Percentiles rank a stretch among this genome's conserved stretches.
Evolutionary conservation across 1,140 invertebrate species (phyloP).

Genomic region (Drosophila nikananu): DNA sequence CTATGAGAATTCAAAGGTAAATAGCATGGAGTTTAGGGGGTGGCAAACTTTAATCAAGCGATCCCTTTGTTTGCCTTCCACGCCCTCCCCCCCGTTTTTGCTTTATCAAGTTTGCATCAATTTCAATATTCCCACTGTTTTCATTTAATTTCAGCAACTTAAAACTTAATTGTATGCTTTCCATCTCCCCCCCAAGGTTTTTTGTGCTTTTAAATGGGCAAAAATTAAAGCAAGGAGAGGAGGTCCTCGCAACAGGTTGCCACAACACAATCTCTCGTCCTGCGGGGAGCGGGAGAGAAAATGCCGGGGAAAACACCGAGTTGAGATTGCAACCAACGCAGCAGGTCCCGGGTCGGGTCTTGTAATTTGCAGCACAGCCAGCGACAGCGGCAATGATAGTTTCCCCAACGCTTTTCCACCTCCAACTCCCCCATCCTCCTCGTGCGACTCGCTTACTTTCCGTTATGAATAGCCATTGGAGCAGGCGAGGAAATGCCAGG

Average conservation of each 20-base stretch:
- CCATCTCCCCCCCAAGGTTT: not conserved
- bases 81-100: slow-evolving; percentile 34
- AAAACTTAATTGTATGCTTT: slow-evolving; percentile 82
- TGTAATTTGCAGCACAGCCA: slow-evolving; percentile 74
- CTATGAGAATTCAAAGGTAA: slow-evolving; percentile 80
- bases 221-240: slow-evolving; percentile 72
- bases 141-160: slow-evolving; percentile 82
- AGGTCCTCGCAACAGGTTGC: slow-evolving; percentile 73
- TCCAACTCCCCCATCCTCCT: not conserved
- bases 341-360: slow-evolving; percentile 65
- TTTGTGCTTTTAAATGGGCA: slow-evolving; percentile 75
- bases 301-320: slow-evolving; percentile 5
- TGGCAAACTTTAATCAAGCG: slow-evolving; percentile 75
- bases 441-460: slow-evolving; percentile 1
- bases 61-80: slow-evolving; percentile 66
- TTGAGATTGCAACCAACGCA: slow-evolving; percentile 67
- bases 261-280: slow-evolving; percentile 59
- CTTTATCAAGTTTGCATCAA: slow-evolving; percentile 83
- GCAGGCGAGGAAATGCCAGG: slow-evolving; percentile 33
- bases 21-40: slow-evolving; percentile 40
- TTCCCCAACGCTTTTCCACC: not conserved
- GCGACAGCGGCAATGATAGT: slow-evolving; percentile 80
- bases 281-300: slow-evolving; percentile 6
- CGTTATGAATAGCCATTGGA: slow-evolving; percentile 76
- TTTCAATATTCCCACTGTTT: slow-evolving; percentile 84